Evolutionary conservation across 2,797 vertebrate genomes (phyloP), one percentile per base, ranked within the genome.

Genomic region (Phylloscopus collybita): DNA sequence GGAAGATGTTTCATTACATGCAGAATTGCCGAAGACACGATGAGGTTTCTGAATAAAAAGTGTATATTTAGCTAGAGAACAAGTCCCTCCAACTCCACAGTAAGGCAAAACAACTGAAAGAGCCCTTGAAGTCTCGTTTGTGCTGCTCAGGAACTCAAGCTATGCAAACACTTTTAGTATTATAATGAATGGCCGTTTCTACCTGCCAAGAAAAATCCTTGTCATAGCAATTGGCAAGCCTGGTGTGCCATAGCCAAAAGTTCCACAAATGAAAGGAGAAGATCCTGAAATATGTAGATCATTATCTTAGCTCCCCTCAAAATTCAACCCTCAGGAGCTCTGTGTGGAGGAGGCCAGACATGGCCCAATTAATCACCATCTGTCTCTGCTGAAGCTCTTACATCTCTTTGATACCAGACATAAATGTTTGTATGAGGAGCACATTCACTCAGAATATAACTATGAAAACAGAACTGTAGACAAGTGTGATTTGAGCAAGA

Each of bases 251-350:
- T 5, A 79, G 73, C 74, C 38, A 12, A 13, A 78, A 88, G 64
- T 70, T 49, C 74, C 51, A 80, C 44, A 86, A 64, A 70, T 20
- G 73, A 86, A 73, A 86, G 49, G 38, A 66, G n/a, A 67, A 93
- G 82, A 69, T 80, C 85, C 30, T 79, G 80, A 94, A 93, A 91
- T 54, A 84, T 15, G 4, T 30, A 78, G 38, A 76, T 86, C 36
- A 42, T 93, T 89, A 96, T 80, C 66, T 54, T 51, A 56, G 42
- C 54, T 83, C 56, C 59, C 38, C 54, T 90, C 60, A 70, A 72
- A 93, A 96, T 83, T 93, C 89, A 94, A 59, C 76, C 80, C 62
- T 72, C 65, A 59, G 78, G 85, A 96, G 67, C 42, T 86, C 62
- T 25, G 69, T 60, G 73, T 87, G 86, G 86, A 87, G 70, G 75